Percentiles rank a stretch among this genome's conserved stretches.
Evolutionary conservation across 2,888 invertebrate species (phyloP).

Genomic region (Ischnus inquisitorius): DNA sequence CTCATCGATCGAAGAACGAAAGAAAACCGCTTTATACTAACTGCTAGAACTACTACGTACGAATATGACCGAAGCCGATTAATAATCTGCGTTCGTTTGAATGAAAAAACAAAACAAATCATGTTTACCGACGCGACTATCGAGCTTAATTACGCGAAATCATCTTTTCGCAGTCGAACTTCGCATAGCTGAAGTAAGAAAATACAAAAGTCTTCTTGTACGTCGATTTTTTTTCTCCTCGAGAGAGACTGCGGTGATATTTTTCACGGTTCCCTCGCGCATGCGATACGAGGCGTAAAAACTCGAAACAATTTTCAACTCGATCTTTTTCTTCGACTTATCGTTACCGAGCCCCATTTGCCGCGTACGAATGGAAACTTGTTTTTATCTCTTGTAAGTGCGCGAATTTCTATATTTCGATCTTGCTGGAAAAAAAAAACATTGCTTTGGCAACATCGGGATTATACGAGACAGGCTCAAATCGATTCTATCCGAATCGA

Average conservation of each 20-base stretch:
- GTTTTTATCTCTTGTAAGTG: background rate
- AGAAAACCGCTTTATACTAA: constrained; percentile 63
- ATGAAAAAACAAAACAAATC: background rate
- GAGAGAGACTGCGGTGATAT: background rate
- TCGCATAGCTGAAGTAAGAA: background rate
- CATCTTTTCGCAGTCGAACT: background rate
- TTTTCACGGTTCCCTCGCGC: too few relatives aligned
- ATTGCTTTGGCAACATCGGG: too few relatives aligned
- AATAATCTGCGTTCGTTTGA: constrained; percentile 19
- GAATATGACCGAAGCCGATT: constrained; percentile 63
- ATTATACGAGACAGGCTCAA: too few relatives aligned
- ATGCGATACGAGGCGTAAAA: too few relatives aligned
- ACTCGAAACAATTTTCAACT: too few relatives aligned
- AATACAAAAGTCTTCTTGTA: background rate
- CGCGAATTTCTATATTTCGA: too few relatives aligned
- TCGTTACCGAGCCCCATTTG: too few relatives aligned
- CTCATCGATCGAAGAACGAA: constrained; percentile 27
- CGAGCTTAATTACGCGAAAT: constrained; percentile 10
- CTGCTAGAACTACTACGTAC: constrained; percentile 63
- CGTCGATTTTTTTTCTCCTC: background rate
- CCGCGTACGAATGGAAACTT: background rate
- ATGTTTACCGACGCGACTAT: constrained; percentile 1
- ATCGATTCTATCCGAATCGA: too few relatives aligned
- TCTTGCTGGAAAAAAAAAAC: too few relatives aligned
- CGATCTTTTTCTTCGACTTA: too few relatives aligned